phyloP scores from a whole-genome alignment of 1,140 invertebrate genomes.

The Nasonia vitripennis region DNA sequence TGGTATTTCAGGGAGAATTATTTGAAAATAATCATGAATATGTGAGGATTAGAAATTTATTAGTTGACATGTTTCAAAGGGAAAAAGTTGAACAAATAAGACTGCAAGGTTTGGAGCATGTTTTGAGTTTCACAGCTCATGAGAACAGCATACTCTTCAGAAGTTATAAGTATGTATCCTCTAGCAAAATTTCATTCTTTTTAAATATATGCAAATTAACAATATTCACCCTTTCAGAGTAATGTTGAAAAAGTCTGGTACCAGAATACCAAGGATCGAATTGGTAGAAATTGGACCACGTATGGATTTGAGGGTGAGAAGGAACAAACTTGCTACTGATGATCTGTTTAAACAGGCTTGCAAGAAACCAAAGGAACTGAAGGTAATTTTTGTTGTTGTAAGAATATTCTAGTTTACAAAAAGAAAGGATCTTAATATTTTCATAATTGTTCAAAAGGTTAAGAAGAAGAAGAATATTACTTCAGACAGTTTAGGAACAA shows the following conservation, averaged over 20 bases:
- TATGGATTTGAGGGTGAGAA: constrained; percentile 89
- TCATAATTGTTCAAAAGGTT: constrained; percentile 65
- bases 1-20: constrained; percentile 94
- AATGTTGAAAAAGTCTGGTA: constrained; percentile 92
- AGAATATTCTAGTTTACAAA: not conserved
- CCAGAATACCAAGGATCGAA: constrained; percentile 90
- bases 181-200: constrained; percentile 13
- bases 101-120: constrained; percentile 94
- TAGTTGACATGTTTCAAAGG: constrained; percentile 95
- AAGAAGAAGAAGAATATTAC: constrained; percentile 95
- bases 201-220: constrained; percentile 19
- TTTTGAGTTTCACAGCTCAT: constrained; percentile 89
- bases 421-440: not conserved
- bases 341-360: constrained; percentile 93
- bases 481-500: constrained; percentile 90
- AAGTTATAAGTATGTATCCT: constrained; percentile 83
- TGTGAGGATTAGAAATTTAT: constrained; percentile 89
- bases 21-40: constrained; percentile 91
- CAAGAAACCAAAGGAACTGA: constrained; percentile 89
- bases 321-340: constrained; percentile 92
- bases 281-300: constrained; percentile 95
- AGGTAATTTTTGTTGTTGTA: constrained; percentile 73
- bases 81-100: constrained; percentile 87
- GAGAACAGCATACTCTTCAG: constrained; percentile 89
- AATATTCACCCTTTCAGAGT: constrained; percentile 77